These are phyloP conservation scores for Hydrophis major DNA, from an alignment of 2,797 vertebrate species.

Conservation along the genomic window DNA sequence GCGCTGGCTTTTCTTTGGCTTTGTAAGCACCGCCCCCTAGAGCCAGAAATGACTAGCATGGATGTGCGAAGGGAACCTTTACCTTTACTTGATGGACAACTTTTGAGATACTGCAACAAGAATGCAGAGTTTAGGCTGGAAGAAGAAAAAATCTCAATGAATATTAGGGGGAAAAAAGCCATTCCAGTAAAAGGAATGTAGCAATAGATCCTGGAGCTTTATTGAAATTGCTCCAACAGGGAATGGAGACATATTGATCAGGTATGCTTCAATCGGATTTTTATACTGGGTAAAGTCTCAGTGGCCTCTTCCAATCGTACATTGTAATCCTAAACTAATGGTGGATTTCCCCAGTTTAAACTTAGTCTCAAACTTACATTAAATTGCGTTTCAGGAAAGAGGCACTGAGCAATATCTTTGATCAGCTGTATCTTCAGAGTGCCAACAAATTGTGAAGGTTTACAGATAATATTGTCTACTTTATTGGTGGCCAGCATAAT, in stretches of 20 bases:
- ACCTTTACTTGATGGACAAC: background rate
- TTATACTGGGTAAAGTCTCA: background rate
- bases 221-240: background rate
- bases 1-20: too few relatives aligned
- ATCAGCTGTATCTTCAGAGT: too few relatives aligned
- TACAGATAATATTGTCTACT: too few relatives aligned
- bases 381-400: background rate
- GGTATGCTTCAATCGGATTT: background rate
- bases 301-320: background rate
- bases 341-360: background rate
- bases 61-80: too few relatives aligned
- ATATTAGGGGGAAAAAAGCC: background rate
- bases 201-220: background rate
- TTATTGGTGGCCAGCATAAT: too few relatives aligned
- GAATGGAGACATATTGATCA: background rate
- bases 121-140: background rate
- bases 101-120: background rate
- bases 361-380: background rate
- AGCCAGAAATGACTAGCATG: too few relatives aligned
- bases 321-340: background rate
- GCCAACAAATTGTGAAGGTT: too few relatives aligned
- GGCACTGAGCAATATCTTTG: too few relatives aligned
- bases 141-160: background rate
- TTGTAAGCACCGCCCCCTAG: too few relatives aligned
- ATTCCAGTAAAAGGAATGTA: background rate